A percentile compares a stretch with the other conserved stretches of the same genome.
Evolutionary conservation across 2,888 invertebrate species (phyloP).

Genomic region (Andricus curvator): DNA sequence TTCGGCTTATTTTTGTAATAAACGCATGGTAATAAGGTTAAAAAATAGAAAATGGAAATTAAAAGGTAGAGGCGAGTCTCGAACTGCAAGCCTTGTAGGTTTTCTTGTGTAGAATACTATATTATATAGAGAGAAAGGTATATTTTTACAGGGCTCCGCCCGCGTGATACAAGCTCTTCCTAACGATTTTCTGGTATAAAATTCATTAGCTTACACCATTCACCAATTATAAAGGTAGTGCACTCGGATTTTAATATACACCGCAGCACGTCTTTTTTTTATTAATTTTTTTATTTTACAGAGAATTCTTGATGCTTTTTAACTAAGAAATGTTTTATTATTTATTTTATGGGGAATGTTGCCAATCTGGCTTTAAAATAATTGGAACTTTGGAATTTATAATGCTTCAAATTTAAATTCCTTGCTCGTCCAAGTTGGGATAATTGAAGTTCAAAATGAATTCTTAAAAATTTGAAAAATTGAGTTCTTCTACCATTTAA

Average conservation of each 20-base stretch:
- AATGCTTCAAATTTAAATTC: neutral
- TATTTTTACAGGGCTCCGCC: conserved; percentile 77
- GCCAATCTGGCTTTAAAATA: neutral
- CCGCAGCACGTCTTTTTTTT: conserved; percentile 3
- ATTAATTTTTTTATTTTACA: neutral
- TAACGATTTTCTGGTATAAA: conserved; percentile 71
- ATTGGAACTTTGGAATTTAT: neutral
- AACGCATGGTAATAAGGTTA: neutral
- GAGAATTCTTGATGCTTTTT: neutral
- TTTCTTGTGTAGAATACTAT: conserved; percentile 59
- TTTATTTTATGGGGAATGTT: neutral
- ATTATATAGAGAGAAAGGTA: conserved; percentile 69
- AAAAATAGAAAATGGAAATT: conserved; percentile 42
- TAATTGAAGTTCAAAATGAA: neutral
- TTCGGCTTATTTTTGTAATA: conserved; percentile 29
- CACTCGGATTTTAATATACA: conserved; percentile 26
- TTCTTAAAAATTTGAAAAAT: neutral
- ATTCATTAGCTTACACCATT: conserved; percentile 67
- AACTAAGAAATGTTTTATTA: neutral
- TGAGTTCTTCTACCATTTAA: neutral
- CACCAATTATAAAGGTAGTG: conserved; percentile 16
- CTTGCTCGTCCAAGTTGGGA: neutral
- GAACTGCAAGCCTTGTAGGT: conserved; percentile 43
- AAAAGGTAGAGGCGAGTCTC: conserved; percentile 47
- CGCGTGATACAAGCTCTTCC: conserved; percentile 78